These are phyloP conservation scores for Loxodonta africana DNA, from an alignment of 2,113 vertebrate genomes.

Conservation along the genomic window DNA sequence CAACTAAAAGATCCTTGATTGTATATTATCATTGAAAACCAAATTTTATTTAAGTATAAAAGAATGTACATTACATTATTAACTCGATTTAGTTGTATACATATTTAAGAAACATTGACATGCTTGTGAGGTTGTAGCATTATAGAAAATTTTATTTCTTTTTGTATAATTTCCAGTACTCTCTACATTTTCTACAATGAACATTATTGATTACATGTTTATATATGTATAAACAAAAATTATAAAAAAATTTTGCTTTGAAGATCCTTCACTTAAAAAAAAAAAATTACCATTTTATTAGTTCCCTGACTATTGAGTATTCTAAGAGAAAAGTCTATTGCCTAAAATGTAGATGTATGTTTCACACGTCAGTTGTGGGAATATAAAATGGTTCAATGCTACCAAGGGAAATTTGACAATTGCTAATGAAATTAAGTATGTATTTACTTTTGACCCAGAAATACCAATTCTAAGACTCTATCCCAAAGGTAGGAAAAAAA, in stretches of 20 bases:
- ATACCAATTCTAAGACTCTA: constrained; percentile 44
- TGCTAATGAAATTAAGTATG: neutral
- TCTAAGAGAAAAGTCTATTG: constrained; percentile 31
- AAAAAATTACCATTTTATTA: neutral
- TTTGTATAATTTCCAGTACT: neutral
- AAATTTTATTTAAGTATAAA: neutral
- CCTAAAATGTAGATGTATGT: neutral
- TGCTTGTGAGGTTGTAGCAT: neutral
- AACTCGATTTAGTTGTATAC: constrained; percentile 16
- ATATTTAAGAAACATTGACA: constrained; percentile 53
- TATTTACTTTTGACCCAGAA: constrained; percentile 30
- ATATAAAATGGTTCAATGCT: constrained; percentile 9
- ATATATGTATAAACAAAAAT: neutral
- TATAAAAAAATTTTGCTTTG: constrained; percentile 34
- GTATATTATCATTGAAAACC: neutral
- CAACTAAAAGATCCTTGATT: constrained; percentile 39
- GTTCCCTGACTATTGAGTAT: constrained; percentile 32
- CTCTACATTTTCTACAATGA: neutral
- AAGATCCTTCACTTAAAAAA: constrained; percentile 55
- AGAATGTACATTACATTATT: neutral
- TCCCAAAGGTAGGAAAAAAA: constrained; percentile 28
- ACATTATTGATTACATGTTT: neutral
- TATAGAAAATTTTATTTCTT: neutral
- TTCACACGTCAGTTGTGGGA: constrained; percentile 30
- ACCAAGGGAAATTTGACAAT: constrained; percentile 16